Percentiles rank a stretch among this genome's conserved stretches.
Evolutionary conservation across 2,888 invertebrate genomes (phyloP).

Genomic region (Zelleria hepariella): DNA sequence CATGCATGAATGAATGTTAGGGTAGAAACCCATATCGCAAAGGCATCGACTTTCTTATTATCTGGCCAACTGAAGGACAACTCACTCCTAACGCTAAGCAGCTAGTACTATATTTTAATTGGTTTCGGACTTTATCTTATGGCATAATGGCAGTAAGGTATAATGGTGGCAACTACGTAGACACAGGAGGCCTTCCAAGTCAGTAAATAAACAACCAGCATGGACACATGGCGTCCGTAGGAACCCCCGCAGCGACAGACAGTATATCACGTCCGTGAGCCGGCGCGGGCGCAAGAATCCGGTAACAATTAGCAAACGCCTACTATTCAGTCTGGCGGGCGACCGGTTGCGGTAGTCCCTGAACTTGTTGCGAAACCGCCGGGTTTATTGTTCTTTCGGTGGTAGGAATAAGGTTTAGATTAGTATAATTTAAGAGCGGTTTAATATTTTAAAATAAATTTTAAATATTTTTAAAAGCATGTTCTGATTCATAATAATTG

Average conservation of each 20-base stretch:
- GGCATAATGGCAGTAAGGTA: no score
- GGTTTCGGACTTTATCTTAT: no score
- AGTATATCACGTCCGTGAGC: constrained; percentile 1
- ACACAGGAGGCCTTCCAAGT: not conserved
- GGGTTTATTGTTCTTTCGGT: not conserved
- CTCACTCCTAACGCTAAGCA: no score
- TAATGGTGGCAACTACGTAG: no score
- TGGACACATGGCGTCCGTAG: not conserved
- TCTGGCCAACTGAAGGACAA: no score
- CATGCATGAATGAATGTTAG: no score
- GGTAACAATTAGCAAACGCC: constrained; percentile 47
- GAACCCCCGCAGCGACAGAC: not conserved
- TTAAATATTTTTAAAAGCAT: not conserved
- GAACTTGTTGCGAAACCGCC: constrained; percentile 25
- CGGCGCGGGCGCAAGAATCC: constrained; percentile 40
- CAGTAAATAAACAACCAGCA: not conserved
- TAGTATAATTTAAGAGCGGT: not conserved
- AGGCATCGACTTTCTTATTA: no score
- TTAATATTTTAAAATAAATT: not conserved
- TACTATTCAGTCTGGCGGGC: constrained; percentile 18
- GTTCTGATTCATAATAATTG: no score
- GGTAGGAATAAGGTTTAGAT: not conserved
- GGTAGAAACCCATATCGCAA: no score
- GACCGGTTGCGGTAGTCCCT: constrained; percentile 17
- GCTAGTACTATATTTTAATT: no score